Base-by-base conservation (phyloP, 1,140 invertebrate species). In the Scaptomyza hsui region DNA sequence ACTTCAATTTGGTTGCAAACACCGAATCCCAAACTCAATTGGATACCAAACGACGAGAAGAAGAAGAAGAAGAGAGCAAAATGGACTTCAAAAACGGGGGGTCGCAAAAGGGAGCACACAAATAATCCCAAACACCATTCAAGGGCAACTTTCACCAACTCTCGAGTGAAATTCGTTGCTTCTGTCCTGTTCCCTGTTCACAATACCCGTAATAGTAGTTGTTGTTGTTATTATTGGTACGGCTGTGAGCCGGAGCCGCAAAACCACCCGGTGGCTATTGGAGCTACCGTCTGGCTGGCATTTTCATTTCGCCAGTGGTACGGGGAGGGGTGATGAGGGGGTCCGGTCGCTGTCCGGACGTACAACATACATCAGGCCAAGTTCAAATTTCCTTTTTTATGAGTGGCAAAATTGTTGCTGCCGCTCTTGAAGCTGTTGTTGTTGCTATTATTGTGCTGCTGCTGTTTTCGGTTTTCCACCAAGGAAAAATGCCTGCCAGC, bases 131-230 rank as follows among this genome's bases (percentile, higher is more conserved):
- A 83, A 86, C 81, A 81, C 81, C 74, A 78, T 86, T 88, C 81
- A 86, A 86, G 81, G 81, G 81, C 81, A 86, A 86, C 81, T 86
- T 86, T 86, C 81, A 88, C 81, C 81, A 81, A 72, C 65, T 67
- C 64, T 65, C 73, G 63, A 72, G 64, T 68, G 70, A 72, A 72
- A 61, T 61, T 68, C 53, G 47, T 47, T 55, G 51, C 35, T 60
- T 21, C 65, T 44, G 21, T 70, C 35, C 39, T 37, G 18, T 7
- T 45, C 16, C 12, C 41, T 37, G 48, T 41, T 57, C 26, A 9
- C 26, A 29, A 29, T 29, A 29, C 26, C 26, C 26, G 7, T 29
- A 29, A 9, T 29, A 29, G 7, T 29, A 7, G 47, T 41, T 48
- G 41, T 19, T 69, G 49, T 35, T 45, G 62, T 59, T 24, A 19